Evolutionary conservation across 2,888 invertebrate species (phyloP).

Genomic region (Tholera decimalis): DNA sequence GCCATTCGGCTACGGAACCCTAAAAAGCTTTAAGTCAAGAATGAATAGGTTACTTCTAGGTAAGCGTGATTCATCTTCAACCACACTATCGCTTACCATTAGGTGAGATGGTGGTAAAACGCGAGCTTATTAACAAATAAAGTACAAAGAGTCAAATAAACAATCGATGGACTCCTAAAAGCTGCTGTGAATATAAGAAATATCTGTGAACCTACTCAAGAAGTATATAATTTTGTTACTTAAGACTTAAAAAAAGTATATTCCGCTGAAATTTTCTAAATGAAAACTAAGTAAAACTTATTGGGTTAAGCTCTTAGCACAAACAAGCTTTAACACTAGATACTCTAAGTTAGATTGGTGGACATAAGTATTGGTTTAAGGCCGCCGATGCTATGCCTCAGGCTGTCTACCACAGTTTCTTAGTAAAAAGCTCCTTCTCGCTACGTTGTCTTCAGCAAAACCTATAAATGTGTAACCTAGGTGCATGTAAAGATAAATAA

Average conservation of each 20-base stretch:
- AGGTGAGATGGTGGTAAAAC: no score
- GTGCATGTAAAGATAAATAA: no score
- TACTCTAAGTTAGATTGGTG: conserved; percentile 33
- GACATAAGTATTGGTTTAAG: neutral
- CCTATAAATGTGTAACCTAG: no score
- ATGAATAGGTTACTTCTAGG: no score
- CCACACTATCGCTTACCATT: no score
- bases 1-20: no score
- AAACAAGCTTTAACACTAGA: conserved; percentile 24
- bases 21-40: no score
- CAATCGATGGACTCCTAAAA: neutral
- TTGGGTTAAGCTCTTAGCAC: conserved; percentile 42
- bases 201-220: neutral
- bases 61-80: no score
- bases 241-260: conserved; percentile 8
- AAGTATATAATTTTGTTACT: conserved; percentile 1
- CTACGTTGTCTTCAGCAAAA: no score
- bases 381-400: neutral
- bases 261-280: conserved; percentile 6
- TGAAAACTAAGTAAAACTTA: conserved; percentile 42
- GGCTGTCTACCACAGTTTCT: neutral
- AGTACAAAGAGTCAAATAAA: neutral
- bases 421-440: neutral
- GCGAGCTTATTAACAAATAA: no score
- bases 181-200: neutral